Base-by-base conservation (phyloP, 2,888 invertebrate species). In the Incurvaria masculella region DNA sequence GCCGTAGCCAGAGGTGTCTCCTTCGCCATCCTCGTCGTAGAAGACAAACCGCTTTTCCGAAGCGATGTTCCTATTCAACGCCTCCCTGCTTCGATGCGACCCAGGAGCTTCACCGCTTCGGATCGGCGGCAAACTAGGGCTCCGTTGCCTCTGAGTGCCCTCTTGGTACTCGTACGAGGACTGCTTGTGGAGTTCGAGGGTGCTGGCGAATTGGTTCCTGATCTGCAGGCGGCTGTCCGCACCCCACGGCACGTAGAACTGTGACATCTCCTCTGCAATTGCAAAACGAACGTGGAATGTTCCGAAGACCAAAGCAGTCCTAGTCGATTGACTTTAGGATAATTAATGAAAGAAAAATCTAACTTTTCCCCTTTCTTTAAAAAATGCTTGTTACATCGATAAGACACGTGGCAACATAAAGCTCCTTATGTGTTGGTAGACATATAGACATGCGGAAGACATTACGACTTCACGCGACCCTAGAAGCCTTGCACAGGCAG, bases 1-100 rank as follows among this genome's bases (percentile, higher is more conserved):
- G 44, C 89, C 88, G 68, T 92, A 91, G 33, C 91, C 91, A 23
- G 91, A 91, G 47, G 91, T 91, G 61, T 91, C 90, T 33, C 87
- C 87, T 61, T 87, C 88, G 46, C 79, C 81, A 55, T 80, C 75
- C 59, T 76, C 76, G 58, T 76, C 75, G 55, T 72, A 79, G 57
- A 78, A 74, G n/a, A 73, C 61, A 52, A 73, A 76, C 54, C 76
- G 63, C 48, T 79, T 72, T 17, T 73, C 69, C 46, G 72, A 72
- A n/a, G 70, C 69, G 53, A 71, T 64, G 52, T 76, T 73, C 42
- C 73, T 60, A 54, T 72, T 71, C 43, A 75, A 55, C 42, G 64
- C 55, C 14, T 63, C 64, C 51, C 64, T 70, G 47, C 62, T 64
- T 51, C 44, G 38, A 20, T 63, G 66, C n/a, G 49, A 52, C 8